A percentile compares a stretch with the other conserved stretches of the same genome.
Evolutionary conservation across 2,797 vertebrate genomes (phyloP).

Genomic region (Bucorvus abyssinicus): DNA sequence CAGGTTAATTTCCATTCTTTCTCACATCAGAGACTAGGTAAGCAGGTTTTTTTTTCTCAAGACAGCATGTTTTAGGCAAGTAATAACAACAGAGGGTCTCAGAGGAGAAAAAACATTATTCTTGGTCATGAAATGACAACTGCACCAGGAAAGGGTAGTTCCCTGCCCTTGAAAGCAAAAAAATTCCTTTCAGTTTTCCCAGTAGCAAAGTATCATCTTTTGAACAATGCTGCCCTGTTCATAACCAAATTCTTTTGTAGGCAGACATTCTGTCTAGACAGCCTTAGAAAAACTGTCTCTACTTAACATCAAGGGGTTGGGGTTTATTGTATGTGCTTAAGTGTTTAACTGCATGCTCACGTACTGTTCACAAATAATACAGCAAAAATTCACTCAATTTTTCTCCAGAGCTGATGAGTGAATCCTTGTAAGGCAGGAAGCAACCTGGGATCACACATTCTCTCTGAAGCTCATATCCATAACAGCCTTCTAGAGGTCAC

Average conservation of each 20-base stretch:
- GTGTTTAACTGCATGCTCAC: neutral
- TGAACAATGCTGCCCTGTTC: slow-evolving; percentile 4
- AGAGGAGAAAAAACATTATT: neutral
- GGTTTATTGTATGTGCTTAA: neutral
- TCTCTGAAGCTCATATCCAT: neutral
- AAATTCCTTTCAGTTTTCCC: neutral
- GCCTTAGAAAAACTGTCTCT: neutral
- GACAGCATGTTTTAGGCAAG: neutral
- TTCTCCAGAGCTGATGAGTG: neutral
- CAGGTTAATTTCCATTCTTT: neutral
- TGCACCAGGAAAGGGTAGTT: neutral
- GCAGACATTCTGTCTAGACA: slow-evolving; percentile 41
- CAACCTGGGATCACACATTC: neutral
- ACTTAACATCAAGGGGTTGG: neutral
- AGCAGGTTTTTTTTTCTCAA: neutral
- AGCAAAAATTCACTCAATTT: neutral
- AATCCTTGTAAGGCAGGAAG: neutral
- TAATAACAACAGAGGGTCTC: neutral
- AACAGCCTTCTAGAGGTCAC: neutral
- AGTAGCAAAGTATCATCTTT: neutral
- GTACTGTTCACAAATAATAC: neutral
- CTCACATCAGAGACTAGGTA: neutral
- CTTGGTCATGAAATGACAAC: neutral
- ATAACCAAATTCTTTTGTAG: neutral
- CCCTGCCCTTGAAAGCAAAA: neutral